phyloP scores from a whole-genome alignment of 2,888 invertebrate species.

The Agrilus mali region DNA sequence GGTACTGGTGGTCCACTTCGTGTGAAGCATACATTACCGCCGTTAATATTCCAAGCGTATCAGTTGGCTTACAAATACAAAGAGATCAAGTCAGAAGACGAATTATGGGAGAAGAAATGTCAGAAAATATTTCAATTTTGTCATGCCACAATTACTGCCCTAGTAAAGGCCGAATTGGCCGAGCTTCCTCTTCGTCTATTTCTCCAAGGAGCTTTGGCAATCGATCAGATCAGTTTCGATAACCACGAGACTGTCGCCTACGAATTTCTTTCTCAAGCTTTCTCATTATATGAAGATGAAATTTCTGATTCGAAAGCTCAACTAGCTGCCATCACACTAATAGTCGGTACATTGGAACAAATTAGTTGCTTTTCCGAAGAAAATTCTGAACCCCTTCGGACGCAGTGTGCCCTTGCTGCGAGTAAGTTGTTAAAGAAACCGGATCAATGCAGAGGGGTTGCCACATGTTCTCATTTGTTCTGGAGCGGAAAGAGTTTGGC shows the following conservation, averaged over 20 bases:
- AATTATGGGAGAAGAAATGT: conserved; percentile 97
- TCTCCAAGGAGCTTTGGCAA: conserved; percentile 89
- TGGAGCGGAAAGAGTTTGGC: conserved; percentile 73
- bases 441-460: conserved; percentile 93
- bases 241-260: conserved; percentile 96
- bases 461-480: conserved; percentile 89
- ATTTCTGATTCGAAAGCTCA: conserved; percentile 96
- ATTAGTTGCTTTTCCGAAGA: conserved; percentile 92
- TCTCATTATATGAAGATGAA: conserved; percentile 96
- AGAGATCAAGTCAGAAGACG: conserved; percentile 69
- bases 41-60: conserved; percentile 89
- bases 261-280: conserved; percentile 93
- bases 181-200: conserved; percentile 89
- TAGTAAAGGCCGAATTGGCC: conserved; percentile 90
- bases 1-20: conserved; percentile 81
- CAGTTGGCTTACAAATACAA: conserved; percentile 76
- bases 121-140: conserved; percentile 98
- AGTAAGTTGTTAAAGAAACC: conserved; percentile 94
- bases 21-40: conserved; percentile 84
- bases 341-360: conserved; percentile 91
- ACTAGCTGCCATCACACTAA: conserved; percentile 86
- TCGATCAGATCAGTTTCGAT: conserved; percentile 83
- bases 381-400: conserved; percentile 91
- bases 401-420: conserved; percentile 91
- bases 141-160: conserved; percentile 84